Percentiles rank a stretch among this genome's conserved stretches.
Conservation (phyloP, 1,140 invertebrate species). For the Caenorhabditis tropicalis region DNA sequence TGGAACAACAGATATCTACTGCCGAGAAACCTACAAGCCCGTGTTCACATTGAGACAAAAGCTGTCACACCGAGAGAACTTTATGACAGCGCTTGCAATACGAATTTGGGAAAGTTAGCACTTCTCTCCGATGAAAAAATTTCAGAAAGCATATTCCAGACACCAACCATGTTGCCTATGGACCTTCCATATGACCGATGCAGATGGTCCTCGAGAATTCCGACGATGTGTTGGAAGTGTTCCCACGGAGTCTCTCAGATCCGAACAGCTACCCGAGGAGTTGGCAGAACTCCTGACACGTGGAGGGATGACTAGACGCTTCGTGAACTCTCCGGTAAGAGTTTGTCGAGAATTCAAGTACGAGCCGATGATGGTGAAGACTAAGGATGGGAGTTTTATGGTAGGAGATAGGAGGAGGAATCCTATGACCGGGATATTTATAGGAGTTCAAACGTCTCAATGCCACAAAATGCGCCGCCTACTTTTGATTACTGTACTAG, state of each 20-base stretch:
- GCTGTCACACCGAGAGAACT: neutral
- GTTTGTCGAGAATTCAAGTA: neutral
- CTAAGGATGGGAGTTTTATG: neutral
- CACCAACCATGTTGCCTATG: neutral
- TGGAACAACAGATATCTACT: neutral
- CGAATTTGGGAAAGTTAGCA: neutral
- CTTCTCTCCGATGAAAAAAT: neutral
- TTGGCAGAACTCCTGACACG: neutral
- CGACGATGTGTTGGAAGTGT: neutral
- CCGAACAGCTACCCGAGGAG: neutral
- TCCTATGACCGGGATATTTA: neutral
- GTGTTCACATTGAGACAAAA: neutral
- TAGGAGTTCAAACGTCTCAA: neutral
- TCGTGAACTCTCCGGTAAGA: neutral
- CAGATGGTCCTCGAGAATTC: neutral
- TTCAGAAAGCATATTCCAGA: neutral
- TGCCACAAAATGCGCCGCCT: neutral
- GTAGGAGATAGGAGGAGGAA: neutral
- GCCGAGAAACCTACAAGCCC: neutral
- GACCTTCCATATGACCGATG: neutral
- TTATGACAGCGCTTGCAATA: neutral
- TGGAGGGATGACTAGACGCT: neutral
- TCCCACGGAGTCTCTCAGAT: neutral
- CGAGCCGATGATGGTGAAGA: neutral
- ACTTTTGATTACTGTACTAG: neutral